phyloP scores from a whole-genome alignment of 2,797 vertebrate species.

The Clarias laeviceps region DNA sequence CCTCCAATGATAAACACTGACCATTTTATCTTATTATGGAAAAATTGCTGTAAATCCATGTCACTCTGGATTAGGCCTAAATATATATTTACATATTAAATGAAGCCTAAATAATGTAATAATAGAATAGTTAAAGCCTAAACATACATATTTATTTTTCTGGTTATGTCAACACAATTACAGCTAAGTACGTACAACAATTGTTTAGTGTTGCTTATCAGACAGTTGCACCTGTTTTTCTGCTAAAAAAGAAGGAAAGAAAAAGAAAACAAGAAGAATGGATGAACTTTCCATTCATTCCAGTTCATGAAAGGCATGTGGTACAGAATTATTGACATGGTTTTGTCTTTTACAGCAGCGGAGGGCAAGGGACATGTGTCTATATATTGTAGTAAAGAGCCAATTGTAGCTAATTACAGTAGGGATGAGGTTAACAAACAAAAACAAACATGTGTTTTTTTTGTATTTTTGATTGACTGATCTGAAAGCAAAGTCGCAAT shows the following conservation, averaged over 20 bases:
- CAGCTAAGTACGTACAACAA: constrained; percentile 35
- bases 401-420: too few species aligned
- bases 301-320: constrained; percentile 47
- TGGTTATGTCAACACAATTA: constrained; percentile 52
- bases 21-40: constrained; percentile 45
- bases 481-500: not conserved
- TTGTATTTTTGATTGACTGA: not conserved
- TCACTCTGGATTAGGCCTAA: constrained; percentile 57
- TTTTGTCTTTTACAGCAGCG: constrained; percentile 33
- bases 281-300: constrained; percentile 49
- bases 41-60: constrained; percentile 57
- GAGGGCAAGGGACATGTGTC: not conserved
- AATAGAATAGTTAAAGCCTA: not conserved
- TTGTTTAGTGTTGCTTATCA: constrained; percentile 57
- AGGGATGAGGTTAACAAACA: not conserved
- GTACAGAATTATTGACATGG: constrained; percentile 59
- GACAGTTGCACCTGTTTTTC: constrained; percentile 56
- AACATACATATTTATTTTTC: constrained; percentile 40
- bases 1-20: constrained; percentile 52
- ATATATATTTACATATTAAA: constrained; percentile 52
- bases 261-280: constrained; percentile 33
- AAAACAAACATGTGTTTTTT: not conserved
- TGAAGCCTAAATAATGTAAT: constrained; percentile 26
- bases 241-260: constrained; percentile 33
- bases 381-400: constrained; percentile 44